phyloP scores from a whole-genome alignment of 2,888 invertebrate genomes.

The Heliothis peltigera region DNA sequence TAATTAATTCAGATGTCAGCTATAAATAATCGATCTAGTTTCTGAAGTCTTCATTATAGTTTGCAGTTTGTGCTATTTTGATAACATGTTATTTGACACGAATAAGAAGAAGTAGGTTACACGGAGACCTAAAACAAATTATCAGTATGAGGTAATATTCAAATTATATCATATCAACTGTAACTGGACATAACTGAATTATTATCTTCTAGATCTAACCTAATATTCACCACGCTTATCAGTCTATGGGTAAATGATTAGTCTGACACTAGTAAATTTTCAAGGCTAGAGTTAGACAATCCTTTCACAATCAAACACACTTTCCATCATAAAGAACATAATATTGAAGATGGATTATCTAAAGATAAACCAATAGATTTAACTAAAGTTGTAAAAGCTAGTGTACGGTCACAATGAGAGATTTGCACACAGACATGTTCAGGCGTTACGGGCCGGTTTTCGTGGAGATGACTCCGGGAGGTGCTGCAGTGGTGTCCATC shows the following conservation, averaged over 20 bases:
- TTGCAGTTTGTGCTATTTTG: conserved; percentile 30
- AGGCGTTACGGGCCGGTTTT: conserved; percentile 93
- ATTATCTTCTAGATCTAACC: too few relatives aligned
- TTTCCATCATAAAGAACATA: too few relatives aligned
- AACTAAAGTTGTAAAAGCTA: conserved; percentile 39
- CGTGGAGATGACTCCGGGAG: conserved; percentile 94
- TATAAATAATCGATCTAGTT: conserved; percentile 47
- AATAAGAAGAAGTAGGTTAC: conserved; percentile 11
- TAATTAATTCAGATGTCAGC: conserved; percentile 23
- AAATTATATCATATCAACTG: neutral
- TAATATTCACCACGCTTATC: too few relatives aligned
- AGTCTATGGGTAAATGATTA: neutral
- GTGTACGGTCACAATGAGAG: conserved; percentile 77
- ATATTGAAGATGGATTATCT: too few relatives aligned
- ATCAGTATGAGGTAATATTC: neutral
- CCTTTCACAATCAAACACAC: too few relatives aligned
- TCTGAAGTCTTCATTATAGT: conserved; percentile 25
- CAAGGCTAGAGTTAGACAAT: neutral
- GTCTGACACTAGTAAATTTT: neutral
- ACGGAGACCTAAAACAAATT: conserved; percentile 3
- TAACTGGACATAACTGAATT: too few relatives aligned
- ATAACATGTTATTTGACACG: conserved; percentile 34
- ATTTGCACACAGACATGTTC: conserved; percentile 91
- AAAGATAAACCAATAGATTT: neutral
- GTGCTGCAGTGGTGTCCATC: conserved; percentile 93